A percentile compares a stretch with the other conserved stretches of the same genome.
Conservation (phyloP, 1,140 invertebrate species). For the Drosophila mauritiana region DNA sequence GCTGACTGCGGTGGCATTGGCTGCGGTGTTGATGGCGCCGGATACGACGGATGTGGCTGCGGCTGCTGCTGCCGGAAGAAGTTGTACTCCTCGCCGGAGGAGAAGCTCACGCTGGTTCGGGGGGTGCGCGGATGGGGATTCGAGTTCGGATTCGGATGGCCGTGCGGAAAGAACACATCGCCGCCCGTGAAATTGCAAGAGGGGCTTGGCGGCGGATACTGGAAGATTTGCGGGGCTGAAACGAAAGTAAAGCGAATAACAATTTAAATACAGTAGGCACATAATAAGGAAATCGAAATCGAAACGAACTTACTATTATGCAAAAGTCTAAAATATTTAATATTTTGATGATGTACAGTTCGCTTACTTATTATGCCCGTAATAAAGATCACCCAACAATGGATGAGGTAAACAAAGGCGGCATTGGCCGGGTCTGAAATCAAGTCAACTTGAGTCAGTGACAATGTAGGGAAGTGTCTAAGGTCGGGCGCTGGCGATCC, state of each 20-base stretch:
- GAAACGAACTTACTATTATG: too few species aligned
- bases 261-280: background rate
- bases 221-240: slow-evolving; percentile 79
- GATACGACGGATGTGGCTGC: slow-evolving; percentile 56
- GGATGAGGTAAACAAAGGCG: slow-evolving; percentile 54
- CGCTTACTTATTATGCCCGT: background rate
- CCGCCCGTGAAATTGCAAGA: slow-evolving; percentile 71
- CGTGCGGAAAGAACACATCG: slow-evolving; percentile 77
- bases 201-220: slow-evolving; percentile 81
- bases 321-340: too few species aligned
- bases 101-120: slow-evolving; percentile 74
- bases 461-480: slow-evolving; percentile 76
- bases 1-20: slow-evolving; percentile 76
- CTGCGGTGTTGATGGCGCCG: slow-evolving; percentile 69
- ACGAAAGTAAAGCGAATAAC: slow-evolving; percentile 8
- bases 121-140: slow-evolving; percentile 66
- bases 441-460: slow-evolving; percentile 23
- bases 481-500: slow-evolving; percentile 49
- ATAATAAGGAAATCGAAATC: too few species aligned
- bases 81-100: slow-evolving; percentile 69
- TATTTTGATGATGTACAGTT: background rate
- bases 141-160: slow-evolving; percentile 29
- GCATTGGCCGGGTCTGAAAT: slow-evolving; percentile 39
- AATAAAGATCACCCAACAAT: slow-evolving; percentile 30
- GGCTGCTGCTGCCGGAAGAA: slow-evolving; percentile 76